A percentile compares a stretch with the other conserved stretches of the same genome.
phyloP scores from a whole-genome alignment of 2,797 vertebrate genomes.

The Poeciliopsis turneri region DNA sequence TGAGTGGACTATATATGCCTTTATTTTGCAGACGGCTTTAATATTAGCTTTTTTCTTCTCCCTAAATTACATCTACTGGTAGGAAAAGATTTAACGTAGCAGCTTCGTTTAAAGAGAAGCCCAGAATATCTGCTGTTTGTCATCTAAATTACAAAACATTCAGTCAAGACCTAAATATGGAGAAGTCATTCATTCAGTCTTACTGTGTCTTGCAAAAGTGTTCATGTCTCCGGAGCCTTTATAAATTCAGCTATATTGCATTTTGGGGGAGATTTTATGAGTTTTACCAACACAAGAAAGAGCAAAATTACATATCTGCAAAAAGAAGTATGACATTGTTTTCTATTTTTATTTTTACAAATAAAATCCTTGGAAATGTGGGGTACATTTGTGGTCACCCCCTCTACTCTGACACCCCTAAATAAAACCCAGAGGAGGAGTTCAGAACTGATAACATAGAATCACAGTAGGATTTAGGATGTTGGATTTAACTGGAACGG shows the following conservation, averaged over 20 bases:
- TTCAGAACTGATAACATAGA: neutral
- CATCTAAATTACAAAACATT: neutral
- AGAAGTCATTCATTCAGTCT: neutral
- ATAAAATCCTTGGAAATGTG: neutral
- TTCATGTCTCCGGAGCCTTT: neutral
- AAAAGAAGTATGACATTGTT: neutral
- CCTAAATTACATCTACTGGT: constrained; percentile 18
- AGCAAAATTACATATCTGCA: neutral
- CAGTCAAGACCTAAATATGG: neutral
- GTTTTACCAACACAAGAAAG: neutral
- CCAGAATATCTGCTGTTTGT: neutral
- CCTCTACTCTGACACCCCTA: no score
- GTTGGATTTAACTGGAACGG: no score
- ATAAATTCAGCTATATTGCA: neutral
- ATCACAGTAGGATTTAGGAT: no score
- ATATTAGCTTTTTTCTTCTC: constrained; percentile 6
- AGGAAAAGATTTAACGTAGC: neutral
- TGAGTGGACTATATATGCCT: constrained; percentile 5
- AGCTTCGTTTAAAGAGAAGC: neutral
- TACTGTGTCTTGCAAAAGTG: neutral
- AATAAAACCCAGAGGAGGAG: neutral
- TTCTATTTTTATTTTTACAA: neutral
- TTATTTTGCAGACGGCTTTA: constrained; percentile 23
- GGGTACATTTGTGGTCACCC: neutral
- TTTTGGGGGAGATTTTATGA: neutral